These are phyloP conservation scores for Pachypsylla venusta DNA, from an alignment of 1,140 invertebrate genomes.

Conservation along the genomic window DNA sequence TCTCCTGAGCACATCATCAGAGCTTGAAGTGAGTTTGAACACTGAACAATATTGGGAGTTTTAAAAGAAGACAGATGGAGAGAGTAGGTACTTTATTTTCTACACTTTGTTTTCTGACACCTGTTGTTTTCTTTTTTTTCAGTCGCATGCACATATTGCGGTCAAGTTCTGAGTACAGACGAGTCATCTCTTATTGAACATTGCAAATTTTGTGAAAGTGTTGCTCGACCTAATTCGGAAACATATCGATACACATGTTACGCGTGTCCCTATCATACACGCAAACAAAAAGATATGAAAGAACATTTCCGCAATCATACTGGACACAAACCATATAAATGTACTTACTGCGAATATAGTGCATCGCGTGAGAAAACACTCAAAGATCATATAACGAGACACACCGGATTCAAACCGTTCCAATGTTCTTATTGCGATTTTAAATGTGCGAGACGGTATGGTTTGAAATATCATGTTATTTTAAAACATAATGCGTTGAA, in stretches of 20 bases:
- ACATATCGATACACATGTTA: not conserved
- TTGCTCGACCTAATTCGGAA: not conserved
- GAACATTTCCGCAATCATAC: conserved; percentile 15
- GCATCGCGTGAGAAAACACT: conserved; percentile 38
- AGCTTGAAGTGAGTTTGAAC: too few relatives aligned
- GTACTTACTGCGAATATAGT: conserved; percentile 15
- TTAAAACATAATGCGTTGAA: not conserved
- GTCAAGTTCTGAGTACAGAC: not conserved
- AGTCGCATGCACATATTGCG: not conserved
- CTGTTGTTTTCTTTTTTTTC: not conserved
- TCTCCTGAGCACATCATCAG: too few relatives aligned
- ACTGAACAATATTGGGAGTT: too few relatives aligned
- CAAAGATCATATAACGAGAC: conserved; percentile 43
- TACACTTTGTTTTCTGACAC: not conserved
- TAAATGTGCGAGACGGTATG: not conserved
- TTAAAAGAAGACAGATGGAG: too few relatives aligned
- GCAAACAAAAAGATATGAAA: conserved; percentile 10
- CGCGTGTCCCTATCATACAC: not conserved
- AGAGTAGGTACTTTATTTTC: too few relatives aligned
- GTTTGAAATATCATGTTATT: not conserved
- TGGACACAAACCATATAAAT: conserved; percentile 14
- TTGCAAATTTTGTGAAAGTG: conserved; percentile 4
- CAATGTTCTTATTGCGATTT: conserved; percentile 36
- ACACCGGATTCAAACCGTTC: conserved; percentile 21
- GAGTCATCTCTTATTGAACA: not conserved